phyloP scores from a whole-genome alignment of 2,888 invertebrate genomes.

The Dolichopus griseipennis region DNA sequence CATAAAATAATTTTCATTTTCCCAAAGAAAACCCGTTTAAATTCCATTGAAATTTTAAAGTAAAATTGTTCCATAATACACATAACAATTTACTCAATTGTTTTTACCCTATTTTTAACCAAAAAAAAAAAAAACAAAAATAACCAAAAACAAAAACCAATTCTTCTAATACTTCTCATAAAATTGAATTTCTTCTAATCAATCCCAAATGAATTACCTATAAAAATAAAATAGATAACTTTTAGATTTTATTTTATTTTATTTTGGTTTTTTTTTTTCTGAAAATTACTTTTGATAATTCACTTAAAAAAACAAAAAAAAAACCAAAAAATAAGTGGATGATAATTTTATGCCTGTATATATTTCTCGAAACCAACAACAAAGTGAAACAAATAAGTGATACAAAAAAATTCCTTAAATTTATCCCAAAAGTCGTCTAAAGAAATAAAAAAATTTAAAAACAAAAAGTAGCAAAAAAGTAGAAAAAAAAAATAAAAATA shows the following conservation, averaged over 20 bases:
- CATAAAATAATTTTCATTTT: no score
- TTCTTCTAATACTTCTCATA: no score
- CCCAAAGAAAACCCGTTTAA: no score
- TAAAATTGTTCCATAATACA: no score
- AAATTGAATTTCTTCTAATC: no score
- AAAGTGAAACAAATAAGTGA: no score
- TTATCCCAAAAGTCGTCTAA: neutral
- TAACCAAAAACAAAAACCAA: no score
- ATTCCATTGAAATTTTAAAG: no score
- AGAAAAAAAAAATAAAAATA: neutral
- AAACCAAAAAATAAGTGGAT: neutral
- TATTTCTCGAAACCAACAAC: no score
- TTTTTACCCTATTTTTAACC: no score
- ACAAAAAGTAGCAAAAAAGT: neutral
- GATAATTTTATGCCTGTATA: neutral
- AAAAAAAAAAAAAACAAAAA: no score
- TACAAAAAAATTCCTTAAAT: neutral
- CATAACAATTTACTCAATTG: no score
- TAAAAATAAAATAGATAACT: neutral
- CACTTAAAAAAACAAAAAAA: neutral
- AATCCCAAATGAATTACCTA: neutral
- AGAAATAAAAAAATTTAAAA: neutral
- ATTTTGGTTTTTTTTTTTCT: neutral
- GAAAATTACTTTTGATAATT: neutral
- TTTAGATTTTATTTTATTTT: neutral